phyloP scores from a whole-genome alignment of 30 jellyfish, hydroid and myxozoan species.

The Hydra vulgaris region DNA sequence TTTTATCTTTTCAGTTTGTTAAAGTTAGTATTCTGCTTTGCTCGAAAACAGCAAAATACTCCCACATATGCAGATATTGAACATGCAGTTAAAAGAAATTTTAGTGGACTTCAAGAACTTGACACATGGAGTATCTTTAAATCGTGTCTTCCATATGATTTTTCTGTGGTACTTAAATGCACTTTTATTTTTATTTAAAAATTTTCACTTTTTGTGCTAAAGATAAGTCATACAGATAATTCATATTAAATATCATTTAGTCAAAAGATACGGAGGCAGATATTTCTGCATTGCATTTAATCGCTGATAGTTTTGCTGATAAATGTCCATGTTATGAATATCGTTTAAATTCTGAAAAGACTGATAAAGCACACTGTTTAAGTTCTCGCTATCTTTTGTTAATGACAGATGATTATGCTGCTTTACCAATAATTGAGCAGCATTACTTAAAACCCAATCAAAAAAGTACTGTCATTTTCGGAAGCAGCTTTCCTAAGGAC shows the following conservation, averaged over 20 bases:
- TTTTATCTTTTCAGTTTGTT: slow-evolving; percentile 43
- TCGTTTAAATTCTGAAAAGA: not conserved
- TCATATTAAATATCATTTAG: not conserved
- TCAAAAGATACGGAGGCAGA: not conserved
- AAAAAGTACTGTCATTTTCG: slow-evolving; percentile 23
- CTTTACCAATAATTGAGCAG: slow-evolving; percentile 54
- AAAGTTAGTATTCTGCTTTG: slow-evolving; percentile 48
- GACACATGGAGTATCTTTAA: slow-evolving; percentile 39
- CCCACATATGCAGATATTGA: slow-evolving; percentile 41
- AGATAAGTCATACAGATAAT: too few species aligned
- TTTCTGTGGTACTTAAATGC: too few species aligned
- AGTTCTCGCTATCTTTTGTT: slow-evolving; percentile 45
- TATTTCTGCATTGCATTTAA: slow-evolving; percentile 10
- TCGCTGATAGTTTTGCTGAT: not conserved
- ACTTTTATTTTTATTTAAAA: too few species aligned
- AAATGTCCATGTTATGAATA: slow-evolving; percentile 18
- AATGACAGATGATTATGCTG: slow-evolving; percentile 72
- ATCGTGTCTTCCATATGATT: slow-evolving; percentile 7
- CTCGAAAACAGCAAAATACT: slow-evolving; percentile 7
- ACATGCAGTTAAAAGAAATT: slow-evolving; percentile 1
- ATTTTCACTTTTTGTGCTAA: too few species aligned
- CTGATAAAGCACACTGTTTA: slow-evolving; percentile 10
- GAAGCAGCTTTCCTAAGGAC: slow-evolving; percentile 37
- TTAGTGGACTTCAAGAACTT: slow-evolving; percentile 6
- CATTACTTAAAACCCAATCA: slow-evolving; percentile 28